phyloP scores from a whole-genome alignment of 2,888 invertebrate species.

The Caenorhabditis drosophilae region DNA sequence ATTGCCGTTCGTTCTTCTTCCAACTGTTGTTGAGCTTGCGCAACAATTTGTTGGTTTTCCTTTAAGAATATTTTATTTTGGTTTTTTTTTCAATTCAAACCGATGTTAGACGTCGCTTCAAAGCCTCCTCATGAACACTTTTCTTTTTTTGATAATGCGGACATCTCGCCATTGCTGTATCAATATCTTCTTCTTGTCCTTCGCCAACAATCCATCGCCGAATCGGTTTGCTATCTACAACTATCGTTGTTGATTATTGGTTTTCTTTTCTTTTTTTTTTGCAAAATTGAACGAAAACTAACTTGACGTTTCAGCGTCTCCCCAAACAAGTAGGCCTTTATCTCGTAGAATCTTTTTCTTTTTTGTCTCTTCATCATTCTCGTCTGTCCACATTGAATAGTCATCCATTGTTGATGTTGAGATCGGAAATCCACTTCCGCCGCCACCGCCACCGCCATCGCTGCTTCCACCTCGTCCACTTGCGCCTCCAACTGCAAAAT shows the following conservation, averaged over 20 bases:
- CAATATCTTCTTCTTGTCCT: slow-evolving; percentile 34
- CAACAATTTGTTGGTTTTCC: slow-evolving; percentile 27
- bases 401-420: slow-evolving; percentile 27
- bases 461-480: too few relatives aligned
- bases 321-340: slow-evolving; percentile 34
- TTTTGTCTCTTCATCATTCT: slow-evolving; percentile 39
- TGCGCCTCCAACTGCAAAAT: too few relatives aligned
- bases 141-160: slow-evolving; percentile 26
- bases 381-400: slow-evolving; percentile 42
- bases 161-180: slow-evolving; percentile 26
- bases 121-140: slow-evolving; percentile 25
- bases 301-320: slow-evolving; percentile 30
- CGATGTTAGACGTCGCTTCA: slow-evolving; percentile 21
- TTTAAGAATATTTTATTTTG: too few relatives aligned
- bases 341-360: slow-evolving; percentile 34
- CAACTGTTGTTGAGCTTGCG: slow-evolving; percentile 29
- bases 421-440: slow-evolving; percentile 8
- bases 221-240: slow-evolving; percentile 26
- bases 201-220: slow-evolving; percentile 26
- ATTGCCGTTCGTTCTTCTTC: slow-evolving; percentile 28
- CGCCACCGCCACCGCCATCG: slow-evolving; percentile 10
- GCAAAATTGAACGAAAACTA: slow-evolving; percentile 2
- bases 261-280: neutral
- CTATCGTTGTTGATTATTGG: neutral
- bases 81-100: too few relatives aligned